Evolutionary conservation across 2,797 vertebrate species (phyloP).

Genomic region (Halcyon leucocephala): DNA sequence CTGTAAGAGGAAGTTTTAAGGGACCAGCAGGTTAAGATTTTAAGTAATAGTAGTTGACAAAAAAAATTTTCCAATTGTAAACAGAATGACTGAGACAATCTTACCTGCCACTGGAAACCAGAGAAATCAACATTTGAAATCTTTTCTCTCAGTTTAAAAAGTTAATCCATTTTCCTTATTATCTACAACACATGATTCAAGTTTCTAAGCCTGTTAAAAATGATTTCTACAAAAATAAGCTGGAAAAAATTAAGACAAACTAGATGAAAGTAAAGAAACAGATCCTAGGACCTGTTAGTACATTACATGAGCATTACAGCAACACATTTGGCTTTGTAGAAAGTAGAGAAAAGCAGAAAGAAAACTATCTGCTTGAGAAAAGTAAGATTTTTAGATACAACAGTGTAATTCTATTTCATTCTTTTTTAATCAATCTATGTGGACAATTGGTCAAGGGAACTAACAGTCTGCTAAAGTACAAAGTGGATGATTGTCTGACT

Average conservation of each 20-base stretch:
- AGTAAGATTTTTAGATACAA: neutral
- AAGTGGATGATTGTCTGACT: neutral
- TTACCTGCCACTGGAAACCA: neutral
- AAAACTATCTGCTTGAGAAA: neutral
- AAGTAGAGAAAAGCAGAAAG: slow-evolving; percentile 2
- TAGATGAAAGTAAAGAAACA: slow-evolving; percentile 3
- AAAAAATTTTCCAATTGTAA: neutral
- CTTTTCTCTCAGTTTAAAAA: neutral
- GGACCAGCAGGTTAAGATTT: neutral
- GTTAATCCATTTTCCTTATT: neutral
- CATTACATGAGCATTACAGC: neutral
- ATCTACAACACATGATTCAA: neutral
- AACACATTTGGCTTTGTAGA: neutral
- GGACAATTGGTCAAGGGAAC: neutral
- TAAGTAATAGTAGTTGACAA: neutral
- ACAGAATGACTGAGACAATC: neutral
- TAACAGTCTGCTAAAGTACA: neutral
- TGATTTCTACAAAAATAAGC: neutral
- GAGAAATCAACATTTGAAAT: neutral
- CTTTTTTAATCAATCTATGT: neutral
- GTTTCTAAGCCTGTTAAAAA: neutral
- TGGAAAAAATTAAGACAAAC: neutral
- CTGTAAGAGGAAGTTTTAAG: neutral
- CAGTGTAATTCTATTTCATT: neutral
- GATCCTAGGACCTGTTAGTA: neutral